Evolutionary conservation across 2,888 invertebrate species (phyloP).

Genomic region (Scaptodrosophila latifasciaeformis): DNA sequence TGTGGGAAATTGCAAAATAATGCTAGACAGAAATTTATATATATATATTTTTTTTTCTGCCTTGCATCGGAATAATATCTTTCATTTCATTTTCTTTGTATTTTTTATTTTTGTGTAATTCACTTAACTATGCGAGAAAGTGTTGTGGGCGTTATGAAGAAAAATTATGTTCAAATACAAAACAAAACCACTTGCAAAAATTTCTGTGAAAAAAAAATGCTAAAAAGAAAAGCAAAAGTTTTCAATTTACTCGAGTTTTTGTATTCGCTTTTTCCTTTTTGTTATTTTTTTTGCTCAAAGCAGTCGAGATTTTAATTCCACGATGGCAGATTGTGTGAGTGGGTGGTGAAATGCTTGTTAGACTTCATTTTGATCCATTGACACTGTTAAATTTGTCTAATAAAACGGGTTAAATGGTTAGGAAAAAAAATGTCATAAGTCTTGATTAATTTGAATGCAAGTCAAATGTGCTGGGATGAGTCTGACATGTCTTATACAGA

Average conservation of each 20-base stretch:
- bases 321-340: too few species aligned
- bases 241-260: background rate
- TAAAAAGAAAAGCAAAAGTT: constrained; percentile 11
- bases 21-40: constrained; percentile 58
- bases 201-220: constrained; percentile 28
- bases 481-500: too few species aligned
- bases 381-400: too few species aligned
- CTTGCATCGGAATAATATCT: constrained; percentile 6
- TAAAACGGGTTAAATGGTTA: too few species aligned
- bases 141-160: constrained; percentile 55
- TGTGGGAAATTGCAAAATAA: constrained; percentile 63
- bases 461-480: too few species aligned
- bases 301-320: too few species aligned
- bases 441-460: too few species aligned
- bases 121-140: constrained; percentile 59
- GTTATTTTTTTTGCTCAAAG: too few species aligned
- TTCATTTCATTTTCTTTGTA: constrained; percentile 29
- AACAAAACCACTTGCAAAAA: constrained; percentile 6
- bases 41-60: background rate
- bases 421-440: too few species aligned
- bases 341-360: too few species aligned
- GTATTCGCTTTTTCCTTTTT: too few species aligned
- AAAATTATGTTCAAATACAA: constrained; percentile 13
- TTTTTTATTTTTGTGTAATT: constrained; percentile 29
- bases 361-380: too few species aligned